These are phyloP conservation scores for Limonius californicus DNA, from an alignment of 1,140 invertebrate genomes.

Conservation along the genomic window DNA sequence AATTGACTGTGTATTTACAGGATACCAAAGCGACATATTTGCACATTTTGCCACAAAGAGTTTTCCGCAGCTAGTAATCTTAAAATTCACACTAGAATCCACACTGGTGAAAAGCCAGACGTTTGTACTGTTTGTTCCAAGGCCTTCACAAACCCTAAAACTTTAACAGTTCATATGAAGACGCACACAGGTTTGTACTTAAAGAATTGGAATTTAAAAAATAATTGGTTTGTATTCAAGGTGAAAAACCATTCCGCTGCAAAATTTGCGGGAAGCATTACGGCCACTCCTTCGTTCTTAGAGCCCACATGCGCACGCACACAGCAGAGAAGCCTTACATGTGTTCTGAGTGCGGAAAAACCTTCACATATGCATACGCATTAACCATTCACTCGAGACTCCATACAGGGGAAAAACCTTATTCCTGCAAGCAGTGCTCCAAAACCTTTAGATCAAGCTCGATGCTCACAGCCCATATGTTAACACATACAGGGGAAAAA, in stretches of 20 bases:
- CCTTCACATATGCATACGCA: slow-evolving; percentile 39
- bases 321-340: background rate
- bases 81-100: slow-evolving; percentile 60
- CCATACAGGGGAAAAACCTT: slow-evolving; percentile 38
- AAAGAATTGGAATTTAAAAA: no score
- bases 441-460: slow-evolving; percentile 16
- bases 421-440: slow-evolving; percentile 28
- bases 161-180: slow-evolving; percentile 52
- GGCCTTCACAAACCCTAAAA: slow-evolving; percentile 35
- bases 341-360: slow-evolving; percentile 25
- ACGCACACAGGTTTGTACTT: slow-evolving; percentile 46
- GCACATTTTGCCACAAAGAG: slow-evolving; percentile 25
- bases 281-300: slow-evolving; percentile 37
- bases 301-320: slow-evolving; percentile 3
- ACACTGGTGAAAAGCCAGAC: slow-evolving; percentile 64
- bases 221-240: no score
- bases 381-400: slow-evolving; percentile 32
- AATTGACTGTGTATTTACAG: no score
- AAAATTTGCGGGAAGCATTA: slow-evolving; percentile 5
- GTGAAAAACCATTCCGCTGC: background rate
- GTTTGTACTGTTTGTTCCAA: slow-evolving; percentile 45
- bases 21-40: slow-evolving; percentile 19
- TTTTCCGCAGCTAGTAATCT: slow-evolving; percentile 46
- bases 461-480: slow-evolving; percentile 57
- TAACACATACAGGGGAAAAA: slow-evolving; percentile 59